Evolutionary conservation across 2,797 vertebrate genomes (phyloP), one percentile per base, ranked within the genome.

Genomic region (Enteromius trimaculatus): DNA sequence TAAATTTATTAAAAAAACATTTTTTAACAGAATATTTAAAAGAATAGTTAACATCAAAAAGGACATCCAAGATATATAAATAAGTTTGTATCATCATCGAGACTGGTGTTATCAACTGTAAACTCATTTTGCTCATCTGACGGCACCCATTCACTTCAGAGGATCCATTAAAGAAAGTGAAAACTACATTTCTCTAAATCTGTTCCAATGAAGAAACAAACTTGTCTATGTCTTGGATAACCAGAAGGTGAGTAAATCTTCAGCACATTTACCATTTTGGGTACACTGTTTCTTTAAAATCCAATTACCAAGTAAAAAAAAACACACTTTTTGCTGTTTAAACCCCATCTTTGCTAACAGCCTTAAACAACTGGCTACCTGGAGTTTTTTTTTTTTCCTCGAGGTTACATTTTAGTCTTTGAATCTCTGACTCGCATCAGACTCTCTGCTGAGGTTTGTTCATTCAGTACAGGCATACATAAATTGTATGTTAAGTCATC

Each of bases 401-500:
- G 9, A 31, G 19, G 51, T 71, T 17, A 39, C 21, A 4, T 31
- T 72, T 72, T 70, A 70, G 3, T 2, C 14, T 23, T 70, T 9
- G 37, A 39, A 39, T 0, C 53, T 23, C 51, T 17, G 72, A 23
- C 23, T 58, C 51, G 14, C 13, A 39, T 39, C 51, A 23, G 51
- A 75, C 31, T 16, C 5, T 55, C 51, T 75, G 72, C 6, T 23
- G 13, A 17, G 31, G 21, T 39, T 39, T 76, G 3, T 7, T 34
- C 34, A 11, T 37, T 55, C 72, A 39, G 6, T 16, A 23, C 71
- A 55, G 3, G 14, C 55, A 2, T 39, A 13, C 6, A 55, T 75
- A 39, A 39, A 58, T 55, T 31, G 34, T 53, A 42, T 74, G 68
- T 71, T 71, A 71, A 49, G 42, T 49, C 69, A 19, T 23, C 29